These are phyloP conservation scores for Calephelis virginiensis DNA, from an alignment of 1,140 invertebrate genomes.

Conservation along the genomic window DNA sequence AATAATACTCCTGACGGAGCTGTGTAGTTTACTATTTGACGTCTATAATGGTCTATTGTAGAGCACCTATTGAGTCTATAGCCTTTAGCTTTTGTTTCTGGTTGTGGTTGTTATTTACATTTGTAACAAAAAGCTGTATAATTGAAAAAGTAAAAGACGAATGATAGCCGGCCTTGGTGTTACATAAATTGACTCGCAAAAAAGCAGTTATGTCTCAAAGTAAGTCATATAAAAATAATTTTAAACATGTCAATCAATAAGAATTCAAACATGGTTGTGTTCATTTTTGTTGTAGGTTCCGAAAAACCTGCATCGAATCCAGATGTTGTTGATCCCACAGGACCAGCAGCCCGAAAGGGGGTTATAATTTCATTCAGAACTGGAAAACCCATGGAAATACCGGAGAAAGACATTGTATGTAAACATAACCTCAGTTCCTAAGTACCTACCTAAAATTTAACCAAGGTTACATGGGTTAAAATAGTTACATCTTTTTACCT, in stretches of 20 bases:
- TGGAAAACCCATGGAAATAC: slow-evolving; percentile 90
- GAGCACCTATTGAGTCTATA: too few species aligned
- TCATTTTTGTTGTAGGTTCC: slow-evolving; percentile 52
- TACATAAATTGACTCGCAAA: neutral
- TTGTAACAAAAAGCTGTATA: too few species aligned
- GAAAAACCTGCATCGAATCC: slow-evolving; percentile 68
- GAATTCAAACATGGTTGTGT: neutral
- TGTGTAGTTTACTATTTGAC: too few species aligned
- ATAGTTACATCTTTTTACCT: too few species aligned
- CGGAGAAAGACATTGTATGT: slow-evolving; percentile 89
- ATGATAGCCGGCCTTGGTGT: neutral
- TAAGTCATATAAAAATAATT: slow-evolving; percentile 34
- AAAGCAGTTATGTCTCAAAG: slow-evolving; percentile 55
- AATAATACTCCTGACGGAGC: too few species aligned
- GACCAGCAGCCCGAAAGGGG: slow-evolving; percentile 86
- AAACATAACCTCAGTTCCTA: slow-evolving; percentile 39
- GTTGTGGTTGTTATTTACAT: too few species aligned
- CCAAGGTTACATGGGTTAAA: too few species aligned
- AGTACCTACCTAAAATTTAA: too few species aligned
- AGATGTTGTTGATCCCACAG: slow-evolving; percentile 84
- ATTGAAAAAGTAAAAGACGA: too few species aligned
- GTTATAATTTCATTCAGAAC: slow-evolving; percentile 89
- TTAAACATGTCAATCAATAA: neutral
- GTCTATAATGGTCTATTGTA: too few species aligned
- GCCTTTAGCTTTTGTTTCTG: too few species aligned